Evolutionary conservation across 2,888 invertebrate species (phyloP).

Genomic region (Andrena fulva): DNA sequence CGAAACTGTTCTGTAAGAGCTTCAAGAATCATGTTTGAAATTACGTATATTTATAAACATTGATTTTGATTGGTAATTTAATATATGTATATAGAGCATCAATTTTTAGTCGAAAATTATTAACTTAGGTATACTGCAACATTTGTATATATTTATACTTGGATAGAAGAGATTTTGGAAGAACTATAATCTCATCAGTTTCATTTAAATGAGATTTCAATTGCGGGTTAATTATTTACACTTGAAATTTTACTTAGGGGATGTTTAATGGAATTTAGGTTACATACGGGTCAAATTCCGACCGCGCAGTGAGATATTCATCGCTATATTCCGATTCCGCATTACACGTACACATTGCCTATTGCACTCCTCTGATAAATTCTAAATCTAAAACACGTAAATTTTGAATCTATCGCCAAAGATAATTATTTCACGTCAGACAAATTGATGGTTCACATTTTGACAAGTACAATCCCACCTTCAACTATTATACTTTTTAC

Average conservation of each 20-base stretch:
- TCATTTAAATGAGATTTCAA: no score
- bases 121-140: no score
- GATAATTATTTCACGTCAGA: not conserved
- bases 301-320: constrained; percentile 26
- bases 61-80: not conserved
- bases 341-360: constrained; percentile 58
- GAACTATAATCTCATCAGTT: no score
- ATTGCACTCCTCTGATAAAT: not conserved
- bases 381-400: constrained; percentile 25
- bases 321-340: not conserved
- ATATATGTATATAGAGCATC: not conserved
- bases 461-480: constrained; percentile 1
- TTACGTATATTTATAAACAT: not conserved
- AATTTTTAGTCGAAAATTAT: not conserved
- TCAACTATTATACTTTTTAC: constrained; percentile 23
- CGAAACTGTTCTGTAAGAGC: not conserved
- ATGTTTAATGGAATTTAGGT: constrained; percentile 28
- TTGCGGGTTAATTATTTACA: not conserved
- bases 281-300: constrained; percentile 51
- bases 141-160: no score
- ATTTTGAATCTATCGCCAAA: constrained; percentile 41
- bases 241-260: not conserved
- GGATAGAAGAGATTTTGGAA: no score
- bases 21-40: not conserved
- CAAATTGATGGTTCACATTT: constrained; percentile 21